phyloP scores from a whole-genome alignment of 1,140 invertebrate genomes.

The Drosophila rufa region DNA sequence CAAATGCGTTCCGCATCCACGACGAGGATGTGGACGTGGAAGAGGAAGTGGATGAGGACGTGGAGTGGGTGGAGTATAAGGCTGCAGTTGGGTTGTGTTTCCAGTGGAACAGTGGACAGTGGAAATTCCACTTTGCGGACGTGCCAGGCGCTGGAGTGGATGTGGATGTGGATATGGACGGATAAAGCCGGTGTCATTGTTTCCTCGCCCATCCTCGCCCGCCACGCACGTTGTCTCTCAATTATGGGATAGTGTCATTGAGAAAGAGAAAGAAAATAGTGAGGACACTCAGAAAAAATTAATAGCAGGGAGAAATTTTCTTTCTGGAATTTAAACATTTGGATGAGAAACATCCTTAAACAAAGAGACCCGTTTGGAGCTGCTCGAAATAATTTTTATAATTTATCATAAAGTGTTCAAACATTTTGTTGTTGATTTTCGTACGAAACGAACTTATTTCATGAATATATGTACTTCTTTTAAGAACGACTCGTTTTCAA shows the following conservation, averaged over 20 bases:
- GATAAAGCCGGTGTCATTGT: slow-evolving; percentile 41
- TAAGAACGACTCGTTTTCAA: too few relatives aligned
- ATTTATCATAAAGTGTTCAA: too few relatives aligned
- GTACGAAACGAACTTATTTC: too few relatives aligned
- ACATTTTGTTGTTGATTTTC: too few relatives aligned
- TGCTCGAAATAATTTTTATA: too few relatives aligned
- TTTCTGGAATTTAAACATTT: background rate
- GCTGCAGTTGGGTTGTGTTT: background rate
- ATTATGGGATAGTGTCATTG: slow-evolving; percentile 44
- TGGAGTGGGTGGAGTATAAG: background rate
- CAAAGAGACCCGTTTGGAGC: too few relatives aligned
- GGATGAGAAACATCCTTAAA: background rate
- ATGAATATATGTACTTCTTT: too few relatives aligned
- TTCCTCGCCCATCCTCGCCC: slow-evolving; percentile 12
- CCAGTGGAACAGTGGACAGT: slow-evolving; percentile 31
- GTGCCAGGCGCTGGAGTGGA: slow-evolving; percentile 40
- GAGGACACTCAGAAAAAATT: slow-evolving; percentile 10
- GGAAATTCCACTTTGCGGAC: slow-evolving; percentile 41
- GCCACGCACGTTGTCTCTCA: slow-evolving; percentile 55
- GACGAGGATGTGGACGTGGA: slow-evolving; percentile 46
- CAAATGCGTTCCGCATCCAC: slow-evolving; percentile 58
- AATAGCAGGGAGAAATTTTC: too few relatives aligned
- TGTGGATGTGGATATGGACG: slow-evolving; percentile 7
- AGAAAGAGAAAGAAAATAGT: slow-evolving; percentile 15
- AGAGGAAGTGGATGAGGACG: background rate